Evolutionary conservation across 2,113 vertebrate genomes (phyloP).

Genomic region (Erythrolamprus reginae): DNA sequence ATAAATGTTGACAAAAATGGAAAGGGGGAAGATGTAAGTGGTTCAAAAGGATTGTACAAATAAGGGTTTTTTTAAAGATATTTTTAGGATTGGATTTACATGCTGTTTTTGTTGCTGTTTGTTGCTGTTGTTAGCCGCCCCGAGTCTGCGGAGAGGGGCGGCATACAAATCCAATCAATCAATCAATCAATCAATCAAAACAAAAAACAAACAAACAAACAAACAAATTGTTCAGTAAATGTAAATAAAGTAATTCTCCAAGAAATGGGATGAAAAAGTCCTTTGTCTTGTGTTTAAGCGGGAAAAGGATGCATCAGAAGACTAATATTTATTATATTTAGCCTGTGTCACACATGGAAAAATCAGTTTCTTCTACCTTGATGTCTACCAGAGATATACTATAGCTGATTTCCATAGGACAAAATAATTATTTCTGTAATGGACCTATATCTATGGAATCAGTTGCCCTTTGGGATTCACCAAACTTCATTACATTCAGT

Average conservation of each 20-base stretch:
- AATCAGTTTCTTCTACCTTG: neutral
- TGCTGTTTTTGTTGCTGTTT: no score
- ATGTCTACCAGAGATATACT: neutral
- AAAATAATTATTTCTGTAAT: no score
- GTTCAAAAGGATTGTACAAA: no score
- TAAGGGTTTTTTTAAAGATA: no score
- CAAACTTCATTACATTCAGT: neutral
- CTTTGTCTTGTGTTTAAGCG: neutral
- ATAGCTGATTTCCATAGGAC: neutral
- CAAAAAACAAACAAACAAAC: no score
- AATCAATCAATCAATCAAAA: no score
- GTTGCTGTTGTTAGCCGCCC: no score
- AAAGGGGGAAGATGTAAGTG: neutral
- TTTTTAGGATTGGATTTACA: no score
- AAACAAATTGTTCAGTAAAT: neutral
- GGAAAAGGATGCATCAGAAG: neutral
- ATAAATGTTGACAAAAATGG: neutral
- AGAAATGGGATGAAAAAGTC: neutral
- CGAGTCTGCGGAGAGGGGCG: no score
- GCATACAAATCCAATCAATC: no score
- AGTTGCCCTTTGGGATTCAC: neutral
- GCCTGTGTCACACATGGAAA: neutral
- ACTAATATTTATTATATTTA: neutral
- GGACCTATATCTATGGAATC: neutral
- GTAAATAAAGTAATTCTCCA: neutral